Conservation (phyloP, 2,113 vertebrate genomes). For the Siniperca chuatsi region DNA sequence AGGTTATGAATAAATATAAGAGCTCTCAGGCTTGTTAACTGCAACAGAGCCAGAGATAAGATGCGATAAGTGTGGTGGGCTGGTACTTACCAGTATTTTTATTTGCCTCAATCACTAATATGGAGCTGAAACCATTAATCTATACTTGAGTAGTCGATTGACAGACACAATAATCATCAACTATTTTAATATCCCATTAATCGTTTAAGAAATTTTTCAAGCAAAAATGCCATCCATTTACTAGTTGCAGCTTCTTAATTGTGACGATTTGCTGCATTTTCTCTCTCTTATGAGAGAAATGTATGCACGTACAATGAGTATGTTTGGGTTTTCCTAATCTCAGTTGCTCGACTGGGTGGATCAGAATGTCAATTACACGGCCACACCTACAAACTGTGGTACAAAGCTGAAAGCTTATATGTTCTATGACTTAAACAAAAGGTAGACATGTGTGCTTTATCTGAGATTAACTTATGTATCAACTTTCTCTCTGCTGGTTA, state of each 20-base stretch:
- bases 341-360: slow-evolving; percentile 9
- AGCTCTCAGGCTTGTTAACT: not conserved
- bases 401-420: not conserved
- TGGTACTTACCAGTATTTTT: not conserved
- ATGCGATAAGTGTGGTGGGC: fast-evolving
- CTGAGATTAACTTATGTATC: not conserved
- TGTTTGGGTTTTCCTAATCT: not conserved
- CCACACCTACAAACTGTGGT: slow-evolving; percentile 18
- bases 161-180: not conserved
- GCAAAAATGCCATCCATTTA: not conserved
- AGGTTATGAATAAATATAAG: not conserved
- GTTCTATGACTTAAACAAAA: not conserved
- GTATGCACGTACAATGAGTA: not conserved
- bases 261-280: not conserved
- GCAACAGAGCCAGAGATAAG: not conserved
- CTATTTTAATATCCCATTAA: not conserved
- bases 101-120: not conserved
- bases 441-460: not conserved
- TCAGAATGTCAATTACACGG: not conserved
- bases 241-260: not conserved
- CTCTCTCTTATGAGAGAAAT: not conserved
- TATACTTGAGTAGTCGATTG: not conserved
- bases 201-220: not conserved
- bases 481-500: not conserved
- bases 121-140: not conserved